These are phyloP conservation scores for Pseudochirops cupreus DNA, from an alignment of 2,797 vertebrate species.

Conservation along the genomic window DNA sequence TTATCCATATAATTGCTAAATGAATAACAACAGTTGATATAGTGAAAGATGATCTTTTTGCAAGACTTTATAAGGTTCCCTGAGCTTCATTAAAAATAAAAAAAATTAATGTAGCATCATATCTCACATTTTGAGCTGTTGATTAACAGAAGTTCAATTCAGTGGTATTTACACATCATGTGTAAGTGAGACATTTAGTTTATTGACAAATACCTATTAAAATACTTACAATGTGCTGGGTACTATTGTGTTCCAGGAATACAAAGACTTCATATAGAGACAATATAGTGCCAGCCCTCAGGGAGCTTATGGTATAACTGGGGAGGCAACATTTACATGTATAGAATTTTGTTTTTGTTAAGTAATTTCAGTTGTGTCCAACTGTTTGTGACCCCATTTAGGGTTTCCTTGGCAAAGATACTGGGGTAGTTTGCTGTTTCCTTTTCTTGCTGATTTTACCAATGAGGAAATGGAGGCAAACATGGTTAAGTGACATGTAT, in stretches of 20 bases:
- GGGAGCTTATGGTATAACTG: not conserved
- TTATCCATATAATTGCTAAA: not conserved
- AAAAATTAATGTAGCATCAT: not conserved
- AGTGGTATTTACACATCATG: not conserved
- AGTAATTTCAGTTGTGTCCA: not conserved
- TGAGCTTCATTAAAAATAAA: not conserved
- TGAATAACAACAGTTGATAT: not conserved
- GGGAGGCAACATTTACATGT: not conserved
- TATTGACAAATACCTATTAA: not conserved
- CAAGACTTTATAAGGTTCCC: not conserved
- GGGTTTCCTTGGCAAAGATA: not conserved
- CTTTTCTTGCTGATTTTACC: not conserved
- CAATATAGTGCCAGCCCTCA: not conserved
- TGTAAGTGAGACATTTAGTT: not conserved
- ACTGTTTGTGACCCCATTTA: not conserved
- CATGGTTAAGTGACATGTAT: not conserved
- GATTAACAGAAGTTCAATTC: not conserved
- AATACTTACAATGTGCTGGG: not conserved
- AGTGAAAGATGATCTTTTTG: not conserved
- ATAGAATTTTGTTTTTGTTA: not conserved
- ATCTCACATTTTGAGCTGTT: not conserved
- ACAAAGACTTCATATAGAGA: not conserved
- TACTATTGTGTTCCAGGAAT: not conserved
- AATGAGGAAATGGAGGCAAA: not conserved
- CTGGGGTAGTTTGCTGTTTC: not conserved